These are phyloP conservation scores for Leptopilina boulardi DNA, from an alignment of 1,140 invertebrate species.

Conservation along the genomic window DNA sequence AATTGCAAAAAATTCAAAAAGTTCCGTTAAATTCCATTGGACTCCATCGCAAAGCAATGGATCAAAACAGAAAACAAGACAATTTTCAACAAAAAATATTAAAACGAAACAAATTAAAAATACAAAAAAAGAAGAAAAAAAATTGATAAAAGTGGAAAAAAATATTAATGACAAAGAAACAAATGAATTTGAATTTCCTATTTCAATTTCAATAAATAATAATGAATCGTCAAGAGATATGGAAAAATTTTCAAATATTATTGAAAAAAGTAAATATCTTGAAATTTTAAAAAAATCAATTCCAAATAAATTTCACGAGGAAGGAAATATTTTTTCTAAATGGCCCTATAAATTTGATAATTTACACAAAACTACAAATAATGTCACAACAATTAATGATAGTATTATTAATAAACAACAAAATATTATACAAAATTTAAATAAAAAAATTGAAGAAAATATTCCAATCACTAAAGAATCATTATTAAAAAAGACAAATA, in stretches of 20 bases:
- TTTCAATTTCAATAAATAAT: background rate
- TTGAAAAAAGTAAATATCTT: conserved; percentile 40
- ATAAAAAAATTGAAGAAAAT: background rate
- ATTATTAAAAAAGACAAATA: background rate
- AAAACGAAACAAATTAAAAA: conserved; percentile 20
- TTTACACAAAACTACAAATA: background rate
- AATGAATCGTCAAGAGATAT: background rate
- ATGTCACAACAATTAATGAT: background rate
- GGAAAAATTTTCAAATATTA: background rate
- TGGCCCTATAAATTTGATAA: conserved; percentile 37
- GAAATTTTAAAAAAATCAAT: background rate
- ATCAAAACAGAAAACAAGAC: background rate
- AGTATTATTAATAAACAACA: background rate
- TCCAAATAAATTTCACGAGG: background rate
- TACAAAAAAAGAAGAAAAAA: conserved; percentile 3
- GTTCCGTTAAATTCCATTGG: no score
- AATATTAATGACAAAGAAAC: background rate
- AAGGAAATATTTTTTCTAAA: conserved; percentile 41
- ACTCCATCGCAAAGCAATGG: background rate
- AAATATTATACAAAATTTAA: background rate
- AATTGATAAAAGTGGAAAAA: conserved; percentile 1
- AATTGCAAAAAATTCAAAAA: background rate
- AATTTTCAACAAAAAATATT: background rate
- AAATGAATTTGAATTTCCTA: background rate
- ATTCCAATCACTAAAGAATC: background rate